A percentile compares a stretch with the other conserved stretches of the same genome.
These are phyloP conservation scores for Pilophorus perplexus DNA, from an alignment of 2,888 invertebrate genomes.

Conservation along the genomic window DNA sequence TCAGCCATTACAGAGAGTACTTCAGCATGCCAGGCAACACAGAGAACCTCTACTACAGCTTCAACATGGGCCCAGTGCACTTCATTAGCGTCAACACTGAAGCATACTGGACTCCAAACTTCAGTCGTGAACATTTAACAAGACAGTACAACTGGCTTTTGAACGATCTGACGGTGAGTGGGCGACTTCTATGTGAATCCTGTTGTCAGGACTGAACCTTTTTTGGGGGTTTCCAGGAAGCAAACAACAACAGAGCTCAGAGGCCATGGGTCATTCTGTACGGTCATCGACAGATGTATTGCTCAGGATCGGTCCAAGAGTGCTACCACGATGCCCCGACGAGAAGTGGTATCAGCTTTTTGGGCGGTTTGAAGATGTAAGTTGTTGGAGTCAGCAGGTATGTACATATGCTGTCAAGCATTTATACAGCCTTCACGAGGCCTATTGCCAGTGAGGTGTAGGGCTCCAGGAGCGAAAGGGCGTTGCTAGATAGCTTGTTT, in stretches of 20 bases:
- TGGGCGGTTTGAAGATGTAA: background rate
- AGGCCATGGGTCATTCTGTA: conserved; percentile 37
- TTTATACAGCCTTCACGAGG: too few species aligned
- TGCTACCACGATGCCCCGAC: conserved; percentile 13
- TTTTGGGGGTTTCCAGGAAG: too few species aligned
- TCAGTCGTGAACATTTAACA: conserved; percentile 74
- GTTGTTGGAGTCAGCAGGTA: too few species aligned
- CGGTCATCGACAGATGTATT: conserved; percentile 38
- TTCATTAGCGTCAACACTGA: conserved; percentile 91
- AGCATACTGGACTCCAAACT: conserved; percentile 86
- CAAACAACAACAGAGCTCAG: conserved; percentile 12
- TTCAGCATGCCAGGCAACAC: conserved; percentile 84
- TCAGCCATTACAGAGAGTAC: conserved; percentile 86
- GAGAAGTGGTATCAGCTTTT: conserved; percentile 1
- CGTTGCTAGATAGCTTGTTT: too few species aligned
- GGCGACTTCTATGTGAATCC: too few species aligned
- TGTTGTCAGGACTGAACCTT: too few species aligned
- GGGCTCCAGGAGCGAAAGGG: too few species aligned
- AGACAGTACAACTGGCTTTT: conserved; percentile 84
- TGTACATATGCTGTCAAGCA: too few species aligned
- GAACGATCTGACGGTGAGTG: conserved; percentile 68
- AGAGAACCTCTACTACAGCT: conserved; percentile 78
- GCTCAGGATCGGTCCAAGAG: conserved; percentile 6
- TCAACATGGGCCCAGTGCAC: conserved; percentile 84
- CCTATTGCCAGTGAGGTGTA: too few species aligned